Base-by-base conservation (phyloP, 2,888 invertebrate species). In the Acanthacorydalis orientalis region DNA sequence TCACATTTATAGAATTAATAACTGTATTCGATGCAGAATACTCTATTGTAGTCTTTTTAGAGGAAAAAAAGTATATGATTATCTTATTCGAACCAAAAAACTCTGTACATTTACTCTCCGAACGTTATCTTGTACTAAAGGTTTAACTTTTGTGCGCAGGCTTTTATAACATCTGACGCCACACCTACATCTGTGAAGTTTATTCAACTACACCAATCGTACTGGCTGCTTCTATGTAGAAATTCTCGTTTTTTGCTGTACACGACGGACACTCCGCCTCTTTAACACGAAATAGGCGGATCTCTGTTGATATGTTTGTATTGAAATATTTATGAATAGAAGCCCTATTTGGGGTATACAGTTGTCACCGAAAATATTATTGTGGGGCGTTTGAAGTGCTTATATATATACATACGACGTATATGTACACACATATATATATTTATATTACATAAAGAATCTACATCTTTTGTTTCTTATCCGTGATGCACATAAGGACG, bases 211-310 rank as follows among this genome's bases (percentile, higher is more conserved):
- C 16, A 7, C 42, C 31, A 42, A 42, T 42, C 10, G 42, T 2
- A 42, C 10, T 4, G 10, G 9, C 31, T 9, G 2, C 16, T 11
- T 4, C 8, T 12, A 16, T 12, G 8, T 9, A 12, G 8, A 31
- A n/a, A 31, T 31, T 23, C 14, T 9, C 23, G 42, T 16, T 2
- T 7, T 12, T 4, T 6, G 14, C 16, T 42, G 23, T 42, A 16
- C 16, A 42, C 31, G 9, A 12, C 16, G 12, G 8, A 12, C 16
- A 42, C 16, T 16, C 47, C 47, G 31, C 47, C 47, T 47, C 43
- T 43, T 43, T 34, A 42, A 43, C 47, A 37, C 42, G 42, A 34
- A 23, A 42, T 35, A 35, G 47, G 42, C 16, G 47, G 47, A 47
- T 33, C 42, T 42, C 31, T 3, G 16, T 42, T 15, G 23, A 23